A percentile compares a stretch with the other conserved stretches of the same genome.
These are phyloP conservation scores for Eilema griseolum DNA, from an alignment of 2,888 invertebrate species.

Conservation along the genomic window DNA sequence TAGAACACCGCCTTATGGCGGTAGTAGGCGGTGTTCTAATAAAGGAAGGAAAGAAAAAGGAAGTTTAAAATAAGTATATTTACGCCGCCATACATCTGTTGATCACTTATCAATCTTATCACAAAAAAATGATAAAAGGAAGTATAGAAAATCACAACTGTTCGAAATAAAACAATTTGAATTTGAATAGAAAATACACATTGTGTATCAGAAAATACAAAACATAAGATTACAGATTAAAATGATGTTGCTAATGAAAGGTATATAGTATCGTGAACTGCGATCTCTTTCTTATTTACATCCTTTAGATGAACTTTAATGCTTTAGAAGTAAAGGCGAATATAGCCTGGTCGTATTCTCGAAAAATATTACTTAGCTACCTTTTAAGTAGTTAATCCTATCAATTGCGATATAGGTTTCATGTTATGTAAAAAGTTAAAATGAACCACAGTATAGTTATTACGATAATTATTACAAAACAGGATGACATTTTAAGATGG, in stretches of 20 bases:
- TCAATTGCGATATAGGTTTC: no score
- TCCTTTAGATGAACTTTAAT: conserved; percentile 1
- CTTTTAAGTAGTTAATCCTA: not conserved
- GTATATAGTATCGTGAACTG: not conserved
- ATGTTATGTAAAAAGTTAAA: no score
- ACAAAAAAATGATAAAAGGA: not conserved
- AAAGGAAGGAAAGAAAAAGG: no score
- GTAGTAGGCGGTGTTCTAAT: no score
- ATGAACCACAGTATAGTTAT: no score
- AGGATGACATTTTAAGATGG: no score
- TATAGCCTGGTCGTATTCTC: not conserved
- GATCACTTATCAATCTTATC: not conserved
- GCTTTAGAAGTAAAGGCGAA: not conserved
- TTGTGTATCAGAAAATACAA: not conserved
- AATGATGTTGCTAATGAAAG: not conserved
- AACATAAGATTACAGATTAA: not conserved
- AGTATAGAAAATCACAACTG: not conserved
- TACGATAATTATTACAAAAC: no score
- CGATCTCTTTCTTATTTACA: not conserved
- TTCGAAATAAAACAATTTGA: not conserved
- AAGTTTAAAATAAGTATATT: not conserved
- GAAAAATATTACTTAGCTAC: no score
- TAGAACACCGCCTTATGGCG: not conserved
- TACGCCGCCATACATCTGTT: not conserved
- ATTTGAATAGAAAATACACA: not conserved